phyloP scores from a whole-genome alignment of 2,113 vertebrate species.

The Etheostoma cragini region DNA sequence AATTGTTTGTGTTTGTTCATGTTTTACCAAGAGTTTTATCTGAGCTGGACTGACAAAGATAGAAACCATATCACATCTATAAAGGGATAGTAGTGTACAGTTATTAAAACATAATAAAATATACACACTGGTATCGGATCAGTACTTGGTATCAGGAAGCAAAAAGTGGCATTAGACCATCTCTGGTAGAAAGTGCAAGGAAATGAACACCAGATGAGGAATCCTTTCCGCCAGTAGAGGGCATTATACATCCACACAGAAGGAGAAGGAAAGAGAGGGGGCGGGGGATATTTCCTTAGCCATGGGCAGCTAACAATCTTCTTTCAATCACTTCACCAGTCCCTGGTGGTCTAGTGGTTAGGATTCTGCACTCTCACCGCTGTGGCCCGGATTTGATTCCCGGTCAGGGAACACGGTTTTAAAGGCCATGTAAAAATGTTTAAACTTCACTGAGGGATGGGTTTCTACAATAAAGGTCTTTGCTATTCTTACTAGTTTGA shows the following conservation, averaged over 20 bases:
- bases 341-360: constrained; percentile 82
- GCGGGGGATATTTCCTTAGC: not conserved
- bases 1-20: no score
- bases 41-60: no score
- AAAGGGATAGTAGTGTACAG: no score
- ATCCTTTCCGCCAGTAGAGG: constrained; percentile 46
- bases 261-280: not conserved
- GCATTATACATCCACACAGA: not conserved
- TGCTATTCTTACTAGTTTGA: not conserved
- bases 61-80: no score
- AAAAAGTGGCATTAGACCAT: no score
- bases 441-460: not conserved
- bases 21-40: no score
- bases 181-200: not conserved
- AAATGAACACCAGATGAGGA: not conserved
- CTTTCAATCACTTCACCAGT: rapidly evolving
- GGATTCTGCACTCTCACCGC: constrained; percentile 76
- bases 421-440: not conserved
- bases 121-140: no score
- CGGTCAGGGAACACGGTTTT: constrained; percentile 67
- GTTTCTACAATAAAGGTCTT: not conserved
- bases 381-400: constrained; percentile 74
- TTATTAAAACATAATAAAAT: no score
- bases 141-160: no score
- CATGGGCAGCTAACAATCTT: rapidly evolving